Base-by-base conservation (phyloP, 2,888 invertebrate genomes). In the Thumatha senex region DNA sequence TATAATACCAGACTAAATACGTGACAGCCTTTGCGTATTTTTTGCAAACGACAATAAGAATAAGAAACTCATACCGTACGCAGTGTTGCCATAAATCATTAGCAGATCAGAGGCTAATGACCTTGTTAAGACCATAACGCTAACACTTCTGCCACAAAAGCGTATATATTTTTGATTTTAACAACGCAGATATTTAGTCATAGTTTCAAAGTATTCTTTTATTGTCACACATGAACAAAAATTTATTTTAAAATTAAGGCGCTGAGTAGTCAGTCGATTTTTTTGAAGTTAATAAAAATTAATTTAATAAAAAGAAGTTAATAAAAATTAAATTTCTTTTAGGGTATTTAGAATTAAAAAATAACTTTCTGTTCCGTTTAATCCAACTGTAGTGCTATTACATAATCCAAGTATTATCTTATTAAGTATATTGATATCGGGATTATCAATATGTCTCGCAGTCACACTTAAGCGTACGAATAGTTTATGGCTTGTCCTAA, bases 11-110 rank as follows among this genome's bases (percentile, higher is more conserved):
- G 34, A 11, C 18, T 29, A 35, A 12, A 36, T 31, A 42, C 35
- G 46, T 55, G n/a, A n/a, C n/a, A 4, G 18, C 18, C 18, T 24
- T 24, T 53, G 60, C 67, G 54, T 60, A 56, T 24, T 39, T 13
- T 31, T 7, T 29, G 15, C 2, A 24, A 24, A 24, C 30, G 24
- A 38, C 36, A 29, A 13, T 13, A 24, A n/a, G 24, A 43, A 43
- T 29, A 29, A 48, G 29, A 30, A 38, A 48, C 30, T 24, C 54
- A 55, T 56, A 54, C 59, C 44, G 46, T 50, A 46, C 13, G 34
- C 45, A 67, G 58, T 56, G 46, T 54, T 58, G 50, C 51, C 44
- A 51, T 40, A 46, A 57, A 24, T 53, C 48, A 46, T 40, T 48
- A 45, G 35, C 48, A 51, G 64, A 54, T 50, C 47, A 48, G 39